These are phyloP conservation scores for Lepidocyrtoides sp. DNA, from an alignment of 2,888 invertebrate genomes.

Conservation along the genomic window DNA sequence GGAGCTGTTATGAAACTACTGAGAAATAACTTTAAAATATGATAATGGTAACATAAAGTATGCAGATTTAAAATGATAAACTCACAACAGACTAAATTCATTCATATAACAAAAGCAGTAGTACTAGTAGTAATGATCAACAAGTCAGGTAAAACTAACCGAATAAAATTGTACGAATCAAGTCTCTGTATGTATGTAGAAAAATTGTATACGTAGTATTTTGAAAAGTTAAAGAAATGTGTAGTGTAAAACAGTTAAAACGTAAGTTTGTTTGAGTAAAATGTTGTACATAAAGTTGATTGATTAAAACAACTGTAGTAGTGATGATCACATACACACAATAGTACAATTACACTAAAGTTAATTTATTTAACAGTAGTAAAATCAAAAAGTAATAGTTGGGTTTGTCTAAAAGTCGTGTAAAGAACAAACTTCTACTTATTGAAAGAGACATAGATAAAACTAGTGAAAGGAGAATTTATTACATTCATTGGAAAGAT, in stretches of 20 bases:
- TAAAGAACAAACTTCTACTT: not conserved
- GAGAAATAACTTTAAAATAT: not conserved
- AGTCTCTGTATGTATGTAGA: not conserved
- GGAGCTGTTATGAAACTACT: not conserved
- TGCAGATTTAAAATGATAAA: not conserved
- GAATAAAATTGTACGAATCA: not conserved
- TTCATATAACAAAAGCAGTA: too few species aligned
- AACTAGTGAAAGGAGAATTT: slow-evolving; percentile 5
- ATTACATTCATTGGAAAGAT: not conserved
- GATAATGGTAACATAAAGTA: not conserved
- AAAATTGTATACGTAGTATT: not conserved
- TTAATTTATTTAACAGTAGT: not conserved
- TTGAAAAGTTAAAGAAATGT: too few species aligned
- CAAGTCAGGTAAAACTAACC: not conserved
- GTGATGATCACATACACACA: not conserved
- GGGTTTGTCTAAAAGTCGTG: slow-evolving; percentile 48
- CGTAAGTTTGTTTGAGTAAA: not conserved
- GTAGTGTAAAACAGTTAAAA: slow-evolving; percentile 11
- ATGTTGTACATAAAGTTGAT: not conserved
- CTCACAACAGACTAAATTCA: not conserved
- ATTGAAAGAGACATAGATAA: not conserved
- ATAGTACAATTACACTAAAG: not conserved
- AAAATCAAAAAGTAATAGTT: not conserved
- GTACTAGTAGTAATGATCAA: not conserved
- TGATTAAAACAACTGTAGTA: not conserved